Evolutionary conservation across 2,888 invertebrate species (phyloP).

Genomic region (Dinocampus coccinellae): DNA sequence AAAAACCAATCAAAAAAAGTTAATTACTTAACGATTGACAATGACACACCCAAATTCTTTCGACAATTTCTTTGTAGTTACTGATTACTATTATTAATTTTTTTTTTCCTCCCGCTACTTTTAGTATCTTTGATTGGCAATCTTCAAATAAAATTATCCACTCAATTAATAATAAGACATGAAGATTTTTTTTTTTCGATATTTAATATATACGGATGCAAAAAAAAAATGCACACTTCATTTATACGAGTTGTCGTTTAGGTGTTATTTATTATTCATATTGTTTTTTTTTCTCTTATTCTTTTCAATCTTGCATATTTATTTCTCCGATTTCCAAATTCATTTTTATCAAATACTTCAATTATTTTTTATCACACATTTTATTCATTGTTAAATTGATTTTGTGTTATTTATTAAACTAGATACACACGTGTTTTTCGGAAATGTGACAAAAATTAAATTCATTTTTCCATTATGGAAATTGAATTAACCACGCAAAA

Average conservation of each 20-base stretch:
- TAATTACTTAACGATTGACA: not conserved
- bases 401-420: too few species aligned
- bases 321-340: constrained; percentile 17
- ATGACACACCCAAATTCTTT: not conserved
- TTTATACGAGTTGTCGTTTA: not conserved
- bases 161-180: too few species aligned
- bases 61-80: not conserved
- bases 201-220: not conserved
- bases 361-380: too few species aligned
- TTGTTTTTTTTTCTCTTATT: not conserved
- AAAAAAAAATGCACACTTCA: not conserved
- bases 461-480: not conserved
- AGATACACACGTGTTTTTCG: too few species aligned
- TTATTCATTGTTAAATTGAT: too few species aligned
- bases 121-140: not conserved
- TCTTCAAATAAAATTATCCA: not conserved
- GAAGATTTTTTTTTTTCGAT: too few species aligned
- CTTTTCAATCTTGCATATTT: not conserved
- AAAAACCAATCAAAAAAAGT: not conserved
- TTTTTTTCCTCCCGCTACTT: not conserved
- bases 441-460: too few species aligned
- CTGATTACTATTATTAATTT: not conserved
- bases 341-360: constrained; percentile 6
- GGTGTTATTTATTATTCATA: not conserved
- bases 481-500: not conserved